Percentiles rank a stretch among this genome's conserved stretches.
Evolutionary conservation across 2,888 invertebrate species (phyloP).

Genomic region (Ariolimax columbianus): DNA sequence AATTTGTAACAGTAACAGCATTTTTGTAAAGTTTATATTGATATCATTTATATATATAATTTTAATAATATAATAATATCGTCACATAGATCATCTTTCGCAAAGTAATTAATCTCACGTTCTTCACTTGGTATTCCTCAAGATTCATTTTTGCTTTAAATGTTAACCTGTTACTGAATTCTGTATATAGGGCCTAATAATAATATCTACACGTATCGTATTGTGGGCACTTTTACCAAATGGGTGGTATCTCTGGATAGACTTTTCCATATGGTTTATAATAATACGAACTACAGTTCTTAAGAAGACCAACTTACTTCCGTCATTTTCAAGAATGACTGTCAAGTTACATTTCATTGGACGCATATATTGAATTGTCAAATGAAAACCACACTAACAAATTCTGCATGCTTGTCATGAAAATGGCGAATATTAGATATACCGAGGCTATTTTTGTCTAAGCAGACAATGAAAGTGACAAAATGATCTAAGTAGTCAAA

Average conservation of each 20-base stretch:
- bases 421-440: conserved; percentile 30
- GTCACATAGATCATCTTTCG: neutral
- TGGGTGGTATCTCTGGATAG: too few relatives aligned
- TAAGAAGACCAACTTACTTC: neutral
- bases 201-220: too few relatives aligned
- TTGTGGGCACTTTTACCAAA: too few relatives aligned
- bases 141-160: neutral
- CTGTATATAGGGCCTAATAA: too few relatives aligned
- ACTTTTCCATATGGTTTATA: too few relatives aligned
- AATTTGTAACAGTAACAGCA: too few relatives aligned
- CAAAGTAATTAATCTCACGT: neutral
- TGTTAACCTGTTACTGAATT: neutral
- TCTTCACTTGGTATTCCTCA: neutral
- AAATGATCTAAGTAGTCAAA: conserved; percentile 14
- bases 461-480: conserved; percentile 41
- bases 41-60: too few relatives aligned
- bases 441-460: conserved; percentile 28
- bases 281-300: neutral
- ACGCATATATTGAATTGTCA: neutral
- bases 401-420: conserved; percentile 3
- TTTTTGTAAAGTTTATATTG: too few relatives aligned
- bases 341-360: conserved; percentile 25
- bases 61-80: too few relatives aligned
- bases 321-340: neutral
- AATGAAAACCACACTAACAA: conserved; percentile 11